Evolutionary conservation across 2,888 invertebrate genomes (phyloP).

Genomic region (Leucoma salicis): DNA sequence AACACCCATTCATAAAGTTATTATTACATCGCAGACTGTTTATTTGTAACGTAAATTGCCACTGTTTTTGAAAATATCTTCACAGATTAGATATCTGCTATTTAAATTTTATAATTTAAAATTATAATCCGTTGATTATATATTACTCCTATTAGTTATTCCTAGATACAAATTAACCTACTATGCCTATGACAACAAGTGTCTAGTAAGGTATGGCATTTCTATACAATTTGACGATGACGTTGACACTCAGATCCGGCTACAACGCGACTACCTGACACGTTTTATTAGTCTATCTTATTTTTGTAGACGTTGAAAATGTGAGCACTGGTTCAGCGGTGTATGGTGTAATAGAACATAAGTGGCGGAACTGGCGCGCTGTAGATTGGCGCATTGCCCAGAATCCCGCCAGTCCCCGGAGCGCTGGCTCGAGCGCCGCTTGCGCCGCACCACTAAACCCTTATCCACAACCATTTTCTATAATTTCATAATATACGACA

Average conservation of each 20-base stretch:
- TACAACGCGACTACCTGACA: conserved; percentile 36
- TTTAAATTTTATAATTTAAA: too few relatives aligned
- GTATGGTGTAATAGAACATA: conserved; percentile 68
- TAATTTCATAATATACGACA: conserved; percentile 21
- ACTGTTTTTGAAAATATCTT: conserved; percentile 27
- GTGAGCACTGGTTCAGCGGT: conserved; percentile 45
- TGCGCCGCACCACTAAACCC: conserved; percentile 44
- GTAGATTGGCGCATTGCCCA: conserved; percentile 71
- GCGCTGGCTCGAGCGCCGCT: conserved; percentile 64
- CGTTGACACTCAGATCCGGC: conserved; percentile 16
- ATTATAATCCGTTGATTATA: too few relatives aligned
- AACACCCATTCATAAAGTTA: conserved; percentile 70
- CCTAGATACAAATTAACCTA: too few relatives aligned
- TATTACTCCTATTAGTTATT: too few relatives aligned
- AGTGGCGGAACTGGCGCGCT: too few relatives aligned
- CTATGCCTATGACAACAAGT: too few relatives aligned
- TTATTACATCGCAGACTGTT: conserved; percentile 51
- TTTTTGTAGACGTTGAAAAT: conserved; percentile 59
- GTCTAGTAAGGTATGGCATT: too few relatives aligned
- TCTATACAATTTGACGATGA: conserved; percentile 14
- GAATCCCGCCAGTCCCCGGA: conserved; percentile 67
- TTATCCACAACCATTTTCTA: conserved; percentile 14
- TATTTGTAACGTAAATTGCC: conserved; percentile 36
- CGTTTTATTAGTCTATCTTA: conserved; percentile 59
- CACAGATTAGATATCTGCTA: conserved; percentile 34